Evolutionary conservation across 2,113 vertebrate species (phyloP).

Genomic region (Notothenia coriiceps): DNA sequence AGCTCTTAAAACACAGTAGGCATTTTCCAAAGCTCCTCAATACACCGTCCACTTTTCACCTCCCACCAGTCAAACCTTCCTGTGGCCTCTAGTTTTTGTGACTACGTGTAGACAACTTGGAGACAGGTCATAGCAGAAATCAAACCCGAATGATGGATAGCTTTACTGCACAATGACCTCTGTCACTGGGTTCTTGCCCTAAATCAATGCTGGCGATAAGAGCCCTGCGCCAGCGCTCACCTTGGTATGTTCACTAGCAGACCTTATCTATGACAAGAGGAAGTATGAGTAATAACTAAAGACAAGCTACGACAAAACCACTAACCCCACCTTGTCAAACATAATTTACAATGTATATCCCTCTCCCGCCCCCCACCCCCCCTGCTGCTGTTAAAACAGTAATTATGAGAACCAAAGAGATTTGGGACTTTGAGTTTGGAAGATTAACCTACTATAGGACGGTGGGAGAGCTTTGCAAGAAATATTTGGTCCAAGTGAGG

Average conservation of each 20-base stretch:
- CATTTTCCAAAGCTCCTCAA: not conserved
- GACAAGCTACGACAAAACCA: constrained; percentile 94
- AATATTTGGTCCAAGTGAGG: constrained; percentile 56
- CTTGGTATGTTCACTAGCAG: constrained; percentile 85
- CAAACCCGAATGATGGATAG: constrained; percentile 83
- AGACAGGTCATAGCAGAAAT: constrained; percentile 82
- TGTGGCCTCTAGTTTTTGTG: constrained; percentile 37
- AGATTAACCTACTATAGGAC: constrained; percentile 70
- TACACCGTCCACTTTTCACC: constrained; percentile 8
- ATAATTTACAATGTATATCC: constrained; percentile 95
- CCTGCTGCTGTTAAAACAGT: constrained; percentile 87
- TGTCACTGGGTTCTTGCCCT: constrained; percentile 89
- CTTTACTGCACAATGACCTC: constrained; percentile 84
- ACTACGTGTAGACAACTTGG: constrained; percentile 76
- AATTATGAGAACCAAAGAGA: constrained; percentile 91
- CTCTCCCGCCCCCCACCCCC: constrained; percentile 57
- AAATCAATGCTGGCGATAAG: constrained; percentile 90
- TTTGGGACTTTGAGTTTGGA: constrained; percentile 86
- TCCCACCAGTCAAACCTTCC: constrained; percentile 34
- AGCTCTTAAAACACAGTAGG: constrained; percentile 4
- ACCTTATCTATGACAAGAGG: constrained; percentile 90
- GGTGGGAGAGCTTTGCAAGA: constrained; percentile 78
- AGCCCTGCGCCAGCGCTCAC: constrained; percentile 82
- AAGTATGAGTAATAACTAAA: constrained; percentile 94
- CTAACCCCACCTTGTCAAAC: constrained; percentile 97